phyloP scores from a whole-genome alignment of 2,113 vertebrate species.

The Heterocephalus glaber region DNA sequence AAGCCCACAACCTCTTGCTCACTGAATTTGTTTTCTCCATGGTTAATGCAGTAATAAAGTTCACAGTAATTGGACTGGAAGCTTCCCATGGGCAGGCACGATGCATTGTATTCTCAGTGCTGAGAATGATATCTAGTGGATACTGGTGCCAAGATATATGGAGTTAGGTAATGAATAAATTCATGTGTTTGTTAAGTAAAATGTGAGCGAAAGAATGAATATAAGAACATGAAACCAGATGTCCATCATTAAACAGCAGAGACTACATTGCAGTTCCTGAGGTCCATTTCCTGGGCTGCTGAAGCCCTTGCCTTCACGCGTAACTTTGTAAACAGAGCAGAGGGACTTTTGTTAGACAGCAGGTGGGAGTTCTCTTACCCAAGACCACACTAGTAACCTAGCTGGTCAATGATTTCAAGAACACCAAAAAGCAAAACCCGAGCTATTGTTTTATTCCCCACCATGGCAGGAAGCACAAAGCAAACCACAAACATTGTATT shows the following conservation, averaged over 20 bases:
- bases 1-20: background rate
- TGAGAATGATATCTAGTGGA: background rate
- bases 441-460: slow-evolving; percentile 55
- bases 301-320: background rate
- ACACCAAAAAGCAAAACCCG: slow-evolving; percentile 53
- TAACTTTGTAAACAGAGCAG: background rate
- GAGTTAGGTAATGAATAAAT: background rate
- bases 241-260: background rate
- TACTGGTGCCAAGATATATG: background rate
- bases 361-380: slow-evolving; percentile 14
- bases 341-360: slow-evolving; percentile 58
- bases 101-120: no score
- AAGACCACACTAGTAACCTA: background rate
- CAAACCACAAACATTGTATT: slow-evolving; percentile 74
- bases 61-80: background rate
- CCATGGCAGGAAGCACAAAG: slow-evolving; percentile 57
- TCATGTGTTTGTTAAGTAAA: background rate
- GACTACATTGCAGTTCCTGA: background rate
- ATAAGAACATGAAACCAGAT: background rate
- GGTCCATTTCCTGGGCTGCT: background rate
- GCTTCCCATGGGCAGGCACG: background rate
- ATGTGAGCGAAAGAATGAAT: background rate
- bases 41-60: background rate
- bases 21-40: background rate
- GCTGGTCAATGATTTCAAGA: slow-evolving; percentile 58